Evolutionary conservation across 2,888 invertebrate genomes (phyloP).

Genomic region (Caradrina clavipalpis): DNA sequence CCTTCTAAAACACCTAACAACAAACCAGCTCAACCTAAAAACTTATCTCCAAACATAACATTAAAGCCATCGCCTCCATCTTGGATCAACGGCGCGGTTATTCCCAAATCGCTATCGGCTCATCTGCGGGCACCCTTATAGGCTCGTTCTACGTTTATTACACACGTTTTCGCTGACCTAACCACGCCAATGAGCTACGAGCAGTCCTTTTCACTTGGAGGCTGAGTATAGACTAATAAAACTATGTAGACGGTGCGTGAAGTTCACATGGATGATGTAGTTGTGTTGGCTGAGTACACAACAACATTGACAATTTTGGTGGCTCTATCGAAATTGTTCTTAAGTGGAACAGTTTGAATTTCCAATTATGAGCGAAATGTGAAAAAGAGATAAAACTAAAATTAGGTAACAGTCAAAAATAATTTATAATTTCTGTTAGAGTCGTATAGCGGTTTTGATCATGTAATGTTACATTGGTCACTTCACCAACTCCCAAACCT

Average conservation of each 20-base stretch:
- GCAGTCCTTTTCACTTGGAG: constrained; percentile 58
- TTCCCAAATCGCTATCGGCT: constrained; percentile 44
- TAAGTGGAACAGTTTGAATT: not conserved
- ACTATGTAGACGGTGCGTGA: constrained; percentile 28
- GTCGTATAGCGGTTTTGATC: too few relatives aligned
- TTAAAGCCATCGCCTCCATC: constrained; percentile 37
- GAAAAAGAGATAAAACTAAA: too few relatives aligned
- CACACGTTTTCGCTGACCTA: constrained; percentile 72
- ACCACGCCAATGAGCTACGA: constrained; percentile 65
- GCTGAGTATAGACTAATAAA: constrained; percentile 50
- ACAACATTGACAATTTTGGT: not conserved
- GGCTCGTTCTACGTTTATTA: constrained; percentile 67
- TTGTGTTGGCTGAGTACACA: not conserved
- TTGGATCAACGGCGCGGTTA: constrained; percentile 36
- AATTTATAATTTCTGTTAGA: too few relatives aligned
- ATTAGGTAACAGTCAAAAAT: too few relatives aligned
- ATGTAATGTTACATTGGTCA: too few relatives aligned
- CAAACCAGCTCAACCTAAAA: constrained; percentile 19
- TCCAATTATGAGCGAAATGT: too few relatives aligned
- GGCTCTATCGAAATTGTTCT: not conserved
- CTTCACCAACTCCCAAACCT: too few relatives aligned
- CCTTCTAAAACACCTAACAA: constrained; percentile 5
- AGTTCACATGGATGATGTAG: constrained; percentile 16
- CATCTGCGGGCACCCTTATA: constrained; percentile 63
- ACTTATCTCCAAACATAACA: constrained; percentile 26